These are phyloP conservation scores for Carpatolechia fugitivella DNA, from an alignment of 2,888 invertebrate genomes.

Conservation along the genomic window DNA sequence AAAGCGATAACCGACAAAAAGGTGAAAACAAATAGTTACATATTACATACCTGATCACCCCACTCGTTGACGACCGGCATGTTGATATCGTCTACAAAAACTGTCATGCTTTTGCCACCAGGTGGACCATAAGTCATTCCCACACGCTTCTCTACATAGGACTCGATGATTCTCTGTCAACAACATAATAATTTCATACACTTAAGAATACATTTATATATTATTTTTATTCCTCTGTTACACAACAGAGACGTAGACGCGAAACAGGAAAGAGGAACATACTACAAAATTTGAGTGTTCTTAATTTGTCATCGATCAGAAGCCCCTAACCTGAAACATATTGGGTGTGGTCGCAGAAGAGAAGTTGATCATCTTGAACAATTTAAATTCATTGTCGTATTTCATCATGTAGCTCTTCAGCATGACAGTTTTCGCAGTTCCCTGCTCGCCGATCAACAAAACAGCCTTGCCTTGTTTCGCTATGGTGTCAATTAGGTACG, in stretches of 20 bases:
- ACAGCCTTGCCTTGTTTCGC: conserved; percentile 91
- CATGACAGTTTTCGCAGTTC: conserved; percentile 96
- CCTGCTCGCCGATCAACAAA: conserved; percentile 92
- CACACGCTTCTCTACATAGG: conserved; percentile 93
- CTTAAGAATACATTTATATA: no score
- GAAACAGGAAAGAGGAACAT: no score
- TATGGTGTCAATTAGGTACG: conserved; percentile 88
- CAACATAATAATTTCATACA: not conserved
- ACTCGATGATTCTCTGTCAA: conserved; percentile 88
- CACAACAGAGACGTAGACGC: no score
- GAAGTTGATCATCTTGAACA: conserved; percentile 91
- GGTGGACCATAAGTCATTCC: conserved; percentile 94
- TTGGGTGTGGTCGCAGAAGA: conserved; percentile 95
- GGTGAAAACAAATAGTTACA: not conserved
- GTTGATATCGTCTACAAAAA: conserved; percentile 94
- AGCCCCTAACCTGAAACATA: no score
- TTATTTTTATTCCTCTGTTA: no score
- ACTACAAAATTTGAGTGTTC: no score
- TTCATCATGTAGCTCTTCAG: conserved; percentile 88
- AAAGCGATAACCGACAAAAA: no score
- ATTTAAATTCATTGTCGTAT: conserved; percentile 87
- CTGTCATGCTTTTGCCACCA: conserved; percentile 88
- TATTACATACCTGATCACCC: conserved; percentile 88
- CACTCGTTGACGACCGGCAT: conserved; percentile 95
- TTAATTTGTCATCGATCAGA: no score